phyloP scores from a whole-genome alignment of 1,140 invertebrate species.

The Drosophila bifasciata region DNA sequence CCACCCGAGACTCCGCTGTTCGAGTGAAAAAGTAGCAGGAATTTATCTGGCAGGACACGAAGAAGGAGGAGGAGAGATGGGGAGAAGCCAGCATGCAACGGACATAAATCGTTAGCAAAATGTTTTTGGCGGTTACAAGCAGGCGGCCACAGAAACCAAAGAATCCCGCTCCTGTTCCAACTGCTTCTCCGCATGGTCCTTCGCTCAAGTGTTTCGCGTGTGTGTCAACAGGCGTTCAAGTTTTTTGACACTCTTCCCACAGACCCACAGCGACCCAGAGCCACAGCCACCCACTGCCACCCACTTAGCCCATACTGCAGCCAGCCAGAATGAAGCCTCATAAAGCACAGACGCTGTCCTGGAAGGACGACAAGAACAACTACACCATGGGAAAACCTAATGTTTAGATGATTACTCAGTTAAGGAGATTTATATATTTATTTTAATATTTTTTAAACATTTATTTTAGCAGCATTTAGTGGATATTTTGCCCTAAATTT shows the following conservation, averaged over 20 bases:
- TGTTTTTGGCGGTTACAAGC: conserved; percentile 79
- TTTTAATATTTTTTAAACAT: no score
- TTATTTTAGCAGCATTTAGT: no score
- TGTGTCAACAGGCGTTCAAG: conserved; percentile 74
- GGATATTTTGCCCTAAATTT: no score
- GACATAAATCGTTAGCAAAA: conserved; percentile 81
- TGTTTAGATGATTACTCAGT: not conserved
- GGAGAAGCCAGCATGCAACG: conserved; percentile 62
- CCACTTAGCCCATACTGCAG: not conserved
- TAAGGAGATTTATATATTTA: no score
- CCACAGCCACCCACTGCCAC: not conserved
- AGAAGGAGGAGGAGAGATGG: not conserved
- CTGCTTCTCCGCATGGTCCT: not conserved
- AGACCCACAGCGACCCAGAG: no score
- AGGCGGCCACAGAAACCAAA: conserved; percentile 38
- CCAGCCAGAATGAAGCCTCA: conserved; percentile 6
- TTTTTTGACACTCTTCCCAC: conserved; percentile 61
- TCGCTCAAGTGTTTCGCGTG: conserved; percentile 56
- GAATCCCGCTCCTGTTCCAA: conserved; percentile 10
- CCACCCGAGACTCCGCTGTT: conserved; percentile 3
- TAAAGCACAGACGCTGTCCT: conserved; percentile 37
- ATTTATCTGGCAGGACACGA: conserved; percentile 57
- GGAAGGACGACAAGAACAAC: conserved; percentile 69
- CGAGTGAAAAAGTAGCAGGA: conserved; percentile 67
- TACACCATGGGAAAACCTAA: not conserved